A percentile compares a stretch with the other conserved stretches of the same genome.
phyloP scores from a whole-genome alignment of 2,888 invertebrate species.

The Drosophila gaucha region DNA sequence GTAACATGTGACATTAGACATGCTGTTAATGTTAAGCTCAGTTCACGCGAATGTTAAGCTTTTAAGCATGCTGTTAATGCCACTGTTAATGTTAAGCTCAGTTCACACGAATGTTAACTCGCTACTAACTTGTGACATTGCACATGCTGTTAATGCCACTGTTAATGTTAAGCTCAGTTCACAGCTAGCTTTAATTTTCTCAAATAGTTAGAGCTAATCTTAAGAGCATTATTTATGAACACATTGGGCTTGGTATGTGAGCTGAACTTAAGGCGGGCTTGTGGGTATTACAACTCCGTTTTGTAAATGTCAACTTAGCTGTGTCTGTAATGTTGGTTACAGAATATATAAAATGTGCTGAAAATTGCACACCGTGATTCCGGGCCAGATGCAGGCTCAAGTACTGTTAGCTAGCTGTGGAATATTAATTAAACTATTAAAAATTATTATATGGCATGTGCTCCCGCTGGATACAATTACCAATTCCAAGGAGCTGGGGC shows the following conservation, averaged over 20 bases:
- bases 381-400: conserved; percentile 20
- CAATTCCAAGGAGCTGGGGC: not conserved
- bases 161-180: conserved; percentile 16
- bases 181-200: too few relatives aligned
- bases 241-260: not conserved
- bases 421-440: conserved; percentile 36
- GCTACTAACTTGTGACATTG: not conserved
- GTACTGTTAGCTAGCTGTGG: conserved; percentile 37
- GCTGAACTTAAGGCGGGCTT: conserved; percentile 2
- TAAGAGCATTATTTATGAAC: not conserved
- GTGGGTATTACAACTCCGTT: conserved; percentile 23
- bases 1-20: not conserved
- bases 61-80: too few relatives aligned
- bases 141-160: conserved; percentile 8
- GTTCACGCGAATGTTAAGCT: not conserved
- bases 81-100: conserved; percentile 1
- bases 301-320: conserved; percentile 56
- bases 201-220: too few relatives aligned
- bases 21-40: conserved; percentile 1
- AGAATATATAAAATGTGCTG: conserved; percentile 35
- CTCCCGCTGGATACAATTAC: conserved; percentile 1
- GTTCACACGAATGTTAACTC: not conserved
- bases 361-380: conserved; percentile 33
- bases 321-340: conserved; percentile 54
- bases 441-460: conserved; percentile 17